These are phyloP conservation scores for Pluvialis apricaria DNA, from an alignment of 2,113 vertebrate species.

Conservation along the genomic window DNA sequence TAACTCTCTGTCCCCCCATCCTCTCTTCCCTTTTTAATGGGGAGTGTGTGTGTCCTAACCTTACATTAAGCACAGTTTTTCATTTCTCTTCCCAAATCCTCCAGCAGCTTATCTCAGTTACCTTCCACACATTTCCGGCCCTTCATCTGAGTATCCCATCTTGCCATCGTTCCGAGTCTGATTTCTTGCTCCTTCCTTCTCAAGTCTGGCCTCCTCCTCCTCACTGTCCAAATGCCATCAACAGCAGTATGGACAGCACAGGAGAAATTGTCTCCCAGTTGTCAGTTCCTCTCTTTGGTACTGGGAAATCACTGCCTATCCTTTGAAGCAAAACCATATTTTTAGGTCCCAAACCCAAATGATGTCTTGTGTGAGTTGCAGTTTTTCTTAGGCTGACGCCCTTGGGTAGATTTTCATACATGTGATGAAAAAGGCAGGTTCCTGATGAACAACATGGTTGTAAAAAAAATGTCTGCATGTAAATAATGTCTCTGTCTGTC, in stretches of 20 bases:
- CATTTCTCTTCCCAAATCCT: neutral
- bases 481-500: neutral
- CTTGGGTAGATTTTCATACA: neutral
- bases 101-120: neutral
- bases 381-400: neutral
- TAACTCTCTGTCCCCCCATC: neutral
- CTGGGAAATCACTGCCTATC: neutral
- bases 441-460: neutral
- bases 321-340: neutral
- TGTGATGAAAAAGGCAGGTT: neutral
- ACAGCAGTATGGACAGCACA: neutral
- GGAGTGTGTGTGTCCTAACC: rapidly evolving
- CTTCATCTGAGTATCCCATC: neutral
- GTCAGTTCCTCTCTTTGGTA: neutral
- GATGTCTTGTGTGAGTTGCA: neutral
- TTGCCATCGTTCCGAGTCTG: rapidly evolving
- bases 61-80: neutral
- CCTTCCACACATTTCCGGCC: neutral
- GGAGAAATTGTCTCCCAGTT: neutral
- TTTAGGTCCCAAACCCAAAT: neutral
- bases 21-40: neutral
- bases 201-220: neutral
- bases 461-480: neutral
- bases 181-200: neutral
- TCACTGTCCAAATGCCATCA: neutral